Base-by-base conservation (phyloP, 2,797 vertebrate species). In the Pyrocephalus nanus region DNA sequence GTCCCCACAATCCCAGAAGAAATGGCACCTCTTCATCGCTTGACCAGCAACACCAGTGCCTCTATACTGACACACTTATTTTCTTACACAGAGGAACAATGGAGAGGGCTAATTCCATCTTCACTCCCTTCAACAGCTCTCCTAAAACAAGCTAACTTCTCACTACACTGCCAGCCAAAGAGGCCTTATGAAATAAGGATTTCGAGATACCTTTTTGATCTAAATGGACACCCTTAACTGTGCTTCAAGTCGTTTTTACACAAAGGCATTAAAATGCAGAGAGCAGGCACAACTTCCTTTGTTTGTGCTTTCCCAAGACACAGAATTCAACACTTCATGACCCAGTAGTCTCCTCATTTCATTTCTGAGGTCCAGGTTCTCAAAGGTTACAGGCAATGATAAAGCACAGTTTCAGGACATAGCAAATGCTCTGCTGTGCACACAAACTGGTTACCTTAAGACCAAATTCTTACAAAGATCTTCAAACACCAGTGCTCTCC, bases 41-140 rank as follows among this genome's bases (percentile, higher is more conserved):
- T 67, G 55, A 40, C 19, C 43, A 80, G 16, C 0, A 0, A 48
- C 34, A 30, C 57, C n/a, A 69, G 26, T 2, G 5, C 12, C 29
- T 66, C 30, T 55, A 9, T 10, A 9, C 20, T 48, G 55, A 70
- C 7, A 27, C 48, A 15, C 11, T 67, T 42, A 22, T 64, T 79
- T 66, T 23, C 19, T 89, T 70, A 55, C 15, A 4, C 2, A 50
- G 45, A 67, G 50, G 26, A 64, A 67, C 14, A 48, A 38, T 16
- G 42, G 15, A 64, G 23, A 78, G 47, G 45, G 70, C 53, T 40
- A 64, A 64, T 14, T 79, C 34, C 72, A 77, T 50, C 26, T 67
- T 34, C 53, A 29, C 10, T 36, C 23, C 30, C 34, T 60, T 53
- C 48, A 77, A 45, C 27, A 75, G 9, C 29, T 84, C 74, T 78